Percentiles rank a stretch among this genome's conserved stretches.
phyloP scores from a whole-genome alignment of 2,888 invertebrate genomes.

The Leptinotarsa rubiginosa region DNA sequence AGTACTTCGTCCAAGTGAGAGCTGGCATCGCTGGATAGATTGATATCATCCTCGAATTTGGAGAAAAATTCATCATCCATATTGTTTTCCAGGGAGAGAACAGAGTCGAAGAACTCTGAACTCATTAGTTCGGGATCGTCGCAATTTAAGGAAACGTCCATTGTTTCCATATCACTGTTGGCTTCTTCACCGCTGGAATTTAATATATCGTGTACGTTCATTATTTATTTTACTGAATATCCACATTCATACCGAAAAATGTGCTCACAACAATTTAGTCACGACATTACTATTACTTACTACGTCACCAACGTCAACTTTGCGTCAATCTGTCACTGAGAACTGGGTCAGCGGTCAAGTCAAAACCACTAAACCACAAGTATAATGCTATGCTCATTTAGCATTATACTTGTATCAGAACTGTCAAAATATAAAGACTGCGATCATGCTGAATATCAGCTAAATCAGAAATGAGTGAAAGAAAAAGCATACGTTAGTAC shows the following conservation, averaged over 20 bases:
- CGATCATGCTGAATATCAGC: too few relatives aligned
- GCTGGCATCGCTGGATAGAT: conserved; percentile 59
- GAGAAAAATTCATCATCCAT: conserved; percentile 67
- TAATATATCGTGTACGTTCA: conserved; percentile 54
- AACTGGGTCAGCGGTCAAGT: background rate
- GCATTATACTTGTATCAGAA: background rate
- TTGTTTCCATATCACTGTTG: conserved; percentile 58
- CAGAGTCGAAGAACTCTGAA: conserved; percentile 75
- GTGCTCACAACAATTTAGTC: conserved; percentile 17
- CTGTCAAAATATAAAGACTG: background rate
- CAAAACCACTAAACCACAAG: background rate
- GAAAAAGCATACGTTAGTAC: too few relatives aligned
- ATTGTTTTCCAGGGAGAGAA: conserved; percentile 74
- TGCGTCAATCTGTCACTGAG: background rate
- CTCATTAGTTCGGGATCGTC: conserved; percentile 65
- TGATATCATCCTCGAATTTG: conserved; percentile 59
- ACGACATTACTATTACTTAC: conserved; percentile 14
- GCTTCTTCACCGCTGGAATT: conserved; percentile 55
- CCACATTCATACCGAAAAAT: conserved; percentile 34
- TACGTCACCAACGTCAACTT: conserved; percentile 14
- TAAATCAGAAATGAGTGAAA: too few relatives aligned
- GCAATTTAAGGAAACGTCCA: conserved; percentile 60
- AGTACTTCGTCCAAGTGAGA: conserved; percentile 59
- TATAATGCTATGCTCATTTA: too few relatives aligned
- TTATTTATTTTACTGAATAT: conserved; percentile 32